Evolutionary conservation across 2,113 vertebrate species (phyloP).

Genomic region (Platysteira castanea): DNA sequence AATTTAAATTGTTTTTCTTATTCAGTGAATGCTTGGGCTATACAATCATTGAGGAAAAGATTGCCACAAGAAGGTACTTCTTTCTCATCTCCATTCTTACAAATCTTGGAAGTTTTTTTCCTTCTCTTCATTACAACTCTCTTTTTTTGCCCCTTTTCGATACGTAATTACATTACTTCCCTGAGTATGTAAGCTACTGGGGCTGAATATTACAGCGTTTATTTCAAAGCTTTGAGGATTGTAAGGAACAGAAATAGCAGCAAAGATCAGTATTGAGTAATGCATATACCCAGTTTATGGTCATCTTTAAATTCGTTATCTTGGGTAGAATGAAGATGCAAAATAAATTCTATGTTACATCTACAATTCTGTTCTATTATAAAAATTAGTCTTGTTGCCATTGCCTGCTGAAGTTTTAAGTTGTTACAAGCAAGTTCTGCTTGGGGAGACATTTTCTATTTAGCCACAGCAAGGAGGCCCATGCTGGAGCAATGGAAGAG

Average conservation of each 20-base stretch:
- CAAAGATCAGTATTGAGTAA: rapidly evolving
- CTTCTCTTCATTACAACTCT: background rate
- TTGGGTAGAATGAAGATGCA: background rate
- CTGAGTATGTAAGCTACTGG: background rate
- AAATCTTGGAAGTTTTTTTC: background rate
- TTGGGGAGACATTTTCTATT: background rate
- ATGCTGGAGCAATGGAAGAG: background rate
- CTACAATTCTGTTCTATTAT: background rate
- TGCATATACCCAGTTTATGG: background rate
- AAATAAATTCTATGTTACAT: background rate
- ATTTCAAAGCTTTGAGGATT: background rate
- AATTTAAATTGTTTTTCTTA: background rate
- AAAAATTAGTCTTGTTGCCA: background rate
- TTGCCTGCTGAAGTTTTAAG: background rate
- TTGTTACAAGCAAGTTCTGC: background rate
- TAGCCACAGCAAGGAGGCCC: background rate
- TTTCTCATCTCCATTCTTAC: background rate
- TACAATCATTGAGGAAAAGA: background rate
- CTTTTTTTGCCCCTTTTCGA: background rate
- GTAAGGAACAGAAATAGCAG: background rate
- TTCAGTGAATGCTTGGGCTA: background rate
- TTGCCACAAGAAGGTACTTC: background rate
- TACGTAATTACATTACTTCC: background rate
- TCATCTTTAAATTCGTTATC: background rate
- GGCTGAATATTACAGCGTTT: background rate